Evolutionary conservation across 2,113 vertebrate genomes (phyloP), one percentile per base, ranked within the genome.

Genomic region (Paraplagusia blochii): DNA sequence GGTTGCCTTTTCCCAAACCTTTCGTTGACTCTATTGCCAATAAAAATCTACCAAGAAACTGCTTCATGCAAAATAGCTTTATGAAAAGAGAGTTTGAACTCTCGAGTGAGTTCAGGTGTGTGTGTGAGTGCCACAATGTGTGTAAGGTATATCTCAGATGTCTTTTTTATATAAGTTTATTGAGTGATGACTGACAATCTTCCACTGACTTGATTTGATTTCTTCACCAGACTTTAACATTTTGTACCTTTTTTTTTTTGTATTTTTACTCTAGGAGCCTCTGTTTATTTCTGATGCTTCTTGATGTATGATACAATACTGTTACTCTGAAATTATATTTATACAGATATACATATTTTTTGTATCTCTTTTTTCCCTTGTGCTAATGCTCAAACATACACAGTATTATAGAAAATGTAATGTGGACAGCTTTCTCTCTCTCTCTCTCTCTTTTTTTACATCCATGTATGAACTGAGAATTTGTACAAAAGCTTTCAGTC

Each of bases 391-490:
- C 69, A 78, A 87, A 86, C 69, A 67, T 76, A 60, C 77, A 67
- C 89, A 89, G 86, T 90, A 88, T 89, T 90, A 91, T 77, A 75
- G 72, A 77, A 76, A 62, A 79, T 87, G 87, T 88, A 68, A 82
- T 88, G 83, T 83, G 82, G 82, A 89, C 76, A 63, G 58, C 69
- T 77, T 58, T 87, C 89, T 93, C 83, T 51, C 29, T 16, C 29
- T 16, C 10, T 36, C 12, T 38, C 2, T 38, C 12, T 38, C 2
- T 87, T 90, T 95, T 96, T 96, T 95, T 95, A 93, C 92, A 92
- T 91, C 89, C 84, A 78, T 89, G 92, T 94, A 89, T 93, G 91
- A 93, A 90, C 86, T 91, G 90, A 93, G 85, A 93, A 88, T 90
- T 91, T 91, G 86, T 90, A 80, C 81, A 88, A 91, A 92, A 92